Evolutionary conservation across 2,888 invertebrate species (phyloP).

Genomic region (Tethea ocularis): DNA sequence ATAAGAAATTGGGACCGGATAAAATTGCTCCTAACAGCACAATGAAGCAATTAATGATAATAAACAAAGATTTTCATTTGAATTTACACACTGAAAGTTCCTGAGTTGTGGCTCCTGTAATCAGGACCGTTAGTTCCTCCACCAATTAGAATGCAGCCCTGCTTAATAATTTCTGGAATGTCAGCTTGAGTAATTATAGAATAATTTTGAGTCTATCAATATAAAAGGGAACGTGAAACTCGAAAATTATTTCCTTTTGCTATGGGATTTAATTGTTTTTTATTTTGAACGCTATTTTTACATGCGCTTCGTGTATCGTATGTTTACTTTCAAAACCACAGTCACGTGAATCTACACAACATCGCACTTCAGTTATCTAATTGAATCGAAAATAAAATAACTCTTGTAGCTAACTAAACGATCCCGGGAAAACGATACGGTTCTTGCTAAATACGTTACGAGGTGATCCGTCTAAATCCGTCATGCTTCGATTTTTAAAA

Average conservation of each 20-base stretch:
- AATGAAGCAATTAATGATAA: too few relatives aligned
- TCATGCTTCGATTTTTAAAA: conserved; percentile 21
- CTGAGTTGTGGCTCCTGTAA: too few relatives aligned
- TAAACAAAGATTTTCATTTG: too few relatives aligned
- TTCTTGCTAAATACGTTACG: conserved; percentile 14
- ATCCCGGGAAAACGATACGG: not conserved
- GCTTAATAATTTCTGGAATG: too few relatives aligned
- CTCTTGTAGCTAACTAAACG: not conserved
- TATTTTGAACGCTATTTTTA: not conserved
- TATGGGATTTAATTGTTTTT: not conserved
- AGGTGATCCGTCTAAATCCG: conserved; percentile 7
- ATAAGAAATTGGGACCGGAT: too few relatives aligned
- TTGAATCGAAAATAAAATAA: not conserved
- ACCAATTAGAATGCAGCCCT: too few relatives aligned
- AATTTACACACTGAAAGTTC: too few relatives aligned
- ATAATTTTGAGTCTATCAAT: too few relatives aligned
- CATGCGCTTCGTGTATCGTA: too few relatives aligned
- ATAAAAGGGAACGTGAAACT: not conserved
- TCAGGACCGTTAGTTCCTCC: too few relatives aligned
- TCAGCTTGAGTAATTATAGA: too few relatives aligned
- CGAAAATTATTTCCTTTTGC: not conserved
- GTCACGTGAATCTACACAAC: conserved; percentile 13
- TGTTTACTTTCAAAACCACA: not conserved
- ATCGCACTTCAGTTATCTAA: conserved; percentile 5
- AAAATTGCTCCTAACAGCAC: too few relatives aligned